phyloP scores from a whole-genome alignment of 2,888 invertebrate genomes.

The Apamea sordens region DNA sequence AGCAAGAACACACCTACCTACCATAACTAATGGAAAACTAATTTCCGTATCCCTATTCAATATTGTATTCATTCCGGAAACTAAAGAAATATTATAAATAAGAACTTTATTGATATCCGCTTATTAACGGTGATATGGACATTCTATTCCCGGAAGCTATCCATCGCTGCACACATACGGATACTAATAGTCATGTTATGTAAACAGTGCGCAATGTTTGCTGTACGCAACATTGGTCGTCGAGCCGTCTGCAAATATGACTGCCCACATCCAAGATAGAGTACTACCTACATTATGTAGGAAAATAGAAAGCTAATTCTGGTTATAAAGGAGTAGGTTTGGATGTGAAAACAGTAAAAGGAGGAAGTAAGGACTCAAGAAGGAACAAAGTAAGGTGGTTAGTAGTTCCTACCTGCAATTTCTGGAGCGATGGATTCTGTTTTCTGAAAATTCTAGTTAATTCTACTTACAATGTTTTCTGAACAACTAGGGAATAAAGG shows the following conservation, averaged over 20 bases:
- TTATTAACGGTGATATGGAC: slow-evolving; percentile 2
- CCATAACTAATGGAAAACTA: neutral
- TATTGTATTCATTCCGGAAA: slow-evolving; percentile 15
- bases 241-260: slow-evolving; percentile 72
- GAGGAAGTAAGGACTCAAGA: neutral
- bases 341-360: neutral
- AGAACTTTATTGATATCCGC: slow-evolving; percentile 13
- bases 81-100: slow-evolving; percentile 1
- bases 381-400: too few species aligned
- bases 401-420: too few species aligned
- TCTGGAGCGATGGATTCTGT: too few species aligned
- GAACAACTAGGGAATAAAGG: too few species aligned
- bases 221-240: slow-evolving; percentile 64
- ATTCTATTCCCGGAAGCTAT: slow-evolving; percentile 25
- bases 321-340: neutral
- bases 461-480: too few species aligned
- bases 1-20: neutral
- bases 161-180: slow-evolving; percentile 32
- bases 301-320: neutral
- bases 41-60: slow-evolving; percentile 14
- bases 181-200: slow-evolving; percentile 32
- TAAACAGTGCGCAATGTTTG: slow-evolving; percentile 62
- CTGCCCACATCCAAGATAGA: slow-evolving; percentile 31
- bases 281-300: slow-evolving; percentile 1
- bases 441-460: too few species aligned